Base-by-base conservation (phyloP, 2,888 invertebrate species). In the Rosalia funebris region DNA sequence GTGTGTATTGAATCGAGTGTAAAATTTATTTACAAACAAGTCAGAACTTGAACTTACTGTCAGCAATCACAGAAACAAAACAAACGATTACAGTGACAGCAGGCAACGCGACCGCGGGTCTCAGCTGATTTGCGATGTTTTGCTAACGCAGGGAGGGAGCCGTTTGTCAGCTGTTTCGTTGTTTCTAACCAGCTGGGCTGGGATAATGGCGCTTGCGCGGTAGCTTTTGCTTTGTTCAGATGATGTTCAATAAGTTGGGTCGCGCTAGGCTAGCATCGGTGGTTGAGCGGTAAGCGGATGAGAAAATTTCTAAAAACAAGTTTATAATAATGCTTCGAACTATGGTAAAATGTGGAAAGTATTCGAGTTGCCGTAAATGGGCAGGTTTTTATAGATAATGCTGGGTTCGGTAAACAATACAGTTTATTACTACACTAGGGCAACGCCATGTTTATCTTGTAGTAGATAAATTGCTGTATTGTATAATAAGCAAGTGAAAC, bases 51-150 rank as follows among this genome's bases (percentile, higher is more conserved):
- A 54, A 57, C 56, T 48, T 44, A 55, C 48, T 41, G 50, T 45
- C 37, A 14, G 39, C 42, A 17, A 46, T 48, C 52, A 59, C 52
- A 41, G 50, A 60, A 46, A 37, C 41, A 50, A 57, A 46, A 58
- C 58, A 55, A 39, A 54, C 36, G 31, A 39, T 36, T 36, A 32
- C 53, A 50, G 31, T 56, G 56, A 53, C 56, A 56, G 41, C 16
- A 47, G 20, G 46, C 41, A 19, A 52, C 47, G 54, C 55, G 52
- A 57, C 42, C 46, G 45, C 31, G 52, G 32, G 42, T 32, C 20
- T 19, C 71, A 71, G 71, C 71, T 71, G 71, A 71, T 71, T 65
- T 60, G 60, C 62, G 58, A 66, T 63, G 67, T 69, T 70, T 70
- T 60, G 55, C 53, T 42, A 45, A 17, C 42, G 50, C 53, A 12